phyloP scores from a whole-genome alignment of 2,888 invertebrate species.

The Agrilus biguttatus region DNA sequence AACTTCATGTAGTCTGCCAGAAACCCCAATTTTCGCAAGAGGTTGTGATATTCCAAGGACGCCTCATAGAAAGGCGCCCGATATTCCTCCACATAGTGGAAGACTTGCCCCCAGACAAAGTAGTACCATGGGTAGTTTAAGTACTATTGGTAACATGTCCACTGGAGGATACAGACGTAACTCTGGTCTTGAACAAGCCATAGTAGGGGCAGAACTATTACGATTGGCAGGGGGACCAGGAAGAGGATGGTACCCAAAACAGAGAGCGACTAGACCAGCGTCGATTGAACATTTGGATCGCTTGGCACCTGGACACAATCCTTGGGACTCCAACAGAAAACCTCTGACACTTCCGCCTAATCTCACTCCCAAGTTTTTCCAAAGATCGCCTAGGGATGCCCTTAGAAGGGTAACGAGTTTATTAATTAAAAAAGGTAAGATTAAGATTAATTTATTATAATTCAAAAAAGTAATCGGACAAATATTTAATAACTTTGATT shows the following conservation, averaged over 20 bases:
- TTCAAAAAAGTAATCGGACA: no score
- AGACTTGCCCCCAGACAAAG: constrained; percentile 48
- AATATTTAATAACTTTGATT: no score
- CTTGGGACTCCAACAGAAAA: constrained; percentile 51
- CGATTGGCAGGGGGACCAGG: constrained; percentile 69
- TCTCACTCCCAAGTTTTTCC: constrained; percentile 79
- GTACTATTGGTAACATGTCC: constrained; percentile 35
- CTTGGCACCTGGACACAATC: constrained; percentile 38
- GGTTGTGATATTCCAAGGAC: constrained; percentile 75
- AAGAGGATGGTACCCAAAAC: constrained; percentile 72
- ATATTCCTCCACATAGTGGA: constrained; percentile 32
- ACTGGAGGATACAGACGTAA: constrained; percentile 20
- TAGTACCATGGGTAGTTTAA: constrained; percentile 44
- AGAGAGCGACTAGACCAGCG: constrained; percentile 52
- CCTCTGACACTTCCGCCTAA: constrained; percentile 79
- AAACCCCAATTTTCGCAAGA: constrained; percentile 75
- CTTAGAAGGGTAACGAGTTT: constrained; percentile 77
- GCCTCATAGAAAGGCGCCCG: constrained; percentile 54
- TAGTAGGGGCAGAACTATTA: constrained; percentile 66
- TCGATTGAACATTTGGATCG: constrained; percentile 77
- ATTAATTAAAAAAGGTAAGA: constrained; percentile 48
- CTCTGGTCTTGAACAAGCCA: constrained; percentile 31
- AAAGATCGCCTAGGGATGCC: constrained; percentile 76
- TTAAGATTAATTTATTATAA: neutral
- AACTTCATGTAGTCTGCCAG: constrained; percentile 77